These are phyloP conservation scores for Aspidapion aeneum DNA, from an alignment of 2,888 invertebrate species.

Conservation along the genomic window DNA sequence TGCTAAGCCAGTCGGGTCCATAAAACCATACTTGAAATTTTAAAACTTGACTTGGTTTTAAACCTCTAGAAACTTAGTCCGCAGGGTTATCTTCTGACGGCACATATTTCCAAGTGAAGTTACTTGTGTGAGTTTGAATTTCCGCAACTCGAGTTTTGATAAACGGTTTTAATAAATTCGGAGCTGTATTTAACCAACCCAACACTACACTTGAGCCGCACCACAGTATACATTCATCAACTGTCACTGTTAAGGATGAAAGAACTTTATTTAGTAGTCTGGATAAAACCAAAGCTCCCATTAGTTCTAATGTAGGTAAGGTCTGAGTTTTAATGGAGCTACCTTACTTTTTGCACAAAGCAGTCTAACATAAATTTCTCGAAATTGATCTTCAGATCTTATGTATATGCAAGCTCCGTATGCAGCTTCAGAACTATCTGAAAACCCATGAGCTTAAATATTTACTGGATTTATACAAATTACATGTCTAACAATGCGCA, in stretches of 20 bases:
- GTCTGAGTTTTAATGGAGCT: slow-evolving; percentile 26
- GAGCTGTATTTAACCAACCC: slow-evolving; percentile 21
- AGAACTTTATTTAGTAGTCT: slow-evolving; percentile 19
- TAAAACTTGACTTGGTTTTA: background rate
- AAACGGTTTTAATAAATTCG: slow-evolving; percentile 25
- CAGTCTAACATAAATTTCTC: background rate
- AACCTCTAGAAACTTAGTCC: background rate
- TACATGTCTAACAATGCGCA: slow-evolving; percentile 1
- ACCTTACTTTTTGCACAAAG: slow-evolving; percentile 9
- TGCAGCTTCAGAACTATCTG: slow-evolving; percentile 1
- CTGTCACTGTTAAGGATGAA: slow-evolving; percentile 12
- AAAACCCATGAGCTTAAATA: slow-evolving; percentile 12
- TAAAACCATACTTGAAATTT: background rate
- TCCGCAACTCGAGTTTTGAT: slow-evolving; percentile 25
- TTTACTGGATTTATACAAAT: background rate
- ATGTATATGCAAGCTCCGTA: slow-evolving; percentile 12
- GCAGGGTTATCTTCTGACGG: background rate
- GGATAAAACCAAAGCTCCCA: slow-evolving; percentile 21
- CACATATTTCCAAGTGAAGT: background rate
- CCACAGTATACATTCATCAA: slow-evolving; percentile 17
- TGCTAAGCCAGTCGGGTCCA: slow-evolving; percentile 1
- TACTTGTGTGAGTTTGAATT: slow-evolving; percentile 18
- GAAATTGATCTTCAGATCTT: background rate
- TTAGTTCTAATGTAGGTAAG: slow-evolving; percentile 26
- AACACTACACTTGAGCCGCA: slow-evolving; percentile 25